These are phyloP conservation scores for Sycophila texana DNA, from an alignment of 2,888 invertebrate species.

Conservation along the genomic window DNA sequence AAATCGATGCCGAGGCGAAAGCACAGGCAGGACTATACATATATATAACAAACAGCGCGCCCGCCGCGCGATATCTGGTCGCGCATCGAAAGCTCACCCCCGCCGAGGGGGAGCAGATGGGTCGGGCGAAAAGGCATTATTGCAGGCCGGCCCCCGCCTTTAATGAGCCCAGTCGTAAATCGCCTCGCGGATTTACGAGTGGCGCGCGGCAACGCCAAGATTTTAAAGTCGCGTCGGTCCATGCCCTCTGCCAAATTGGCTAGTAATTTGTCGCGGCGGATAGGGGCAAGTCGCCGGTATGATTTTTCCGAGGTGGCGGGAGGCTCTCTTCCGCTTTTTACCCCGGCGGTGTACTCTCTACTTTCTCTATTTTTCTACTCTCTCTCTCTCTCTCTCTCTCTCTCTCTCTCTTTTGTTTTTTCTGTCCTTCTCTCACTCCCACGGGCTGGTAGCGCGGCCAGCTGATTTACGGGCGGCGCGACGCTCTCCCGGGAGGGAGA, in stretches of 20 bases:
- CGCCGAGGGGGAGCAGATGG: neutral
- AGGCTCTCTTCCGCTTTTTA: slow-evolving; percentile 32
- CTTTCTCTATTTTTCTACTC: slow-evolving; percentile 39
- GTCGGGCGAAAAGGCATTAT: neutral
- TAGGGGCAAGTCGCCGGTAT: neutral
- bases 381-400: slow-evolving; percentile 34
- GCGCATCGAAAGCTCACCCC: no score
- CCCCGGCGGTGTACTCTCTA: no score
- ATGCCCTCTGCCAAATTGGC: slow-evolving; percentile 40
- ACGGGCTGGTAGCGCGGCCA: slow-evolving; percentile 8
- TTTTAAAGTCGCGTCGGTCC: neutral
- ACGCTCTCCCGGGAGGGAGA: slow-evolving; percentile 56
- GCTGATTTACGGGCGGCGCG: slow-evolving; percentile 63
- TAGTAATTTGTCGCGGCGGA: slow-evolving; percentile 46
- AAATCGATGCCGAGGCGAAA: no score
- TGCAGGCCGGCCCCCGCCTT: slow-evolving; percentile 1
- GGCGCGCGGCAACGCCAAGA: slow-evolving; percentile 36
- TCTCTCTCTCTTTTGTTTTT: slow-evolving; percentile 31
- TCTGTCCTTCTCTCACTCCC: slow-evolving; percentile 27
- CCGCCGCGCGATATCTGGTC: neutral
- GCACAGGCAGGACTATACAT: no score
- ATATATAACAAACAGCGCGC: no score
- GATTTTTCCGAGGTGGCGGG: neutral
- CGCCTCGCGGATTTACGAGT: slow-evolving; percentile 45
- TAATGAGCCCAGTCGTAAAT: slow-evolving; percentile 42